phyloP scores from a whole-genome alignment of 2,113 vertebrate genomes.

The Sinocyclocheilus anophthalmus region DNA sequence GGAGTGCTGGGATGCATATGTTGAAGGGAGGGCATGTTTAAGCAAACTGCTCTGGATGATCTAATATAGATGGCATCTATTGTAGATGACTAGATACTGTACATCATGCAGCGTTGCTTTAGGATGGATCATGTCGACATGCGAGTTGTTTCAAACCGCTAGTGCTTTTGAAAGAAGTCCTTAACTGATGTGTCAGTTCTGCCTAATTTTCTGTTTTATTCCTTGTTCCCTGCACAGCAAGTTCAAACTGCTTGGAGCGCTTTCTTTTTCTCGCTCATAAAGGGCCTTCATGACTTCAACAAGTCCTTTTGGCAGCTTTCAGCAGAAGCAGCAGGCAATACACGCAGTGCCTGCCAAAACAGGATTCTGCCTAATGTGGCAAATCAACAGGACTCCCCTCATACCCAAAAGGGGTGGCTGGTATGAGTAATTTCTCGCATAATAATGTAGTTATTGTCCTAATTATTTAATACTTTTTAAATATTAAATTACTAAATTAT shows the following conservation, averaged over 20 bases:
- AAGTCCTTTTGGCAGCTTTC: slow-evolving; percentile 31
- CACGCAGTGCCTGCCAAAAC: slow-evolving; percentile 13
- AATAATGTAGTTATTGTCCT: background rate
- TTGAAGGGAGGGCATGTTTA: background rate
- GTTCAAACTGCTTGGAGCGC: slow-evolving; percentile 15
- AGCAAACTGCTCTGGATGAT: background rate
- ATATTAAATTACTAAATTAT: too few species aligned
- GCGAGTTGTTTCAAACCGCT: background rate
- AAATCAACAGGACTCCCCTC: slow-evolving; percentile 25
- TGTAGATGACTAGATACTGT: slow-evolving; percentile 1
- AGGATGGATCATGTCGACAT: background rate
- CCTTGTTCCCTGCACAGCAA: background rate
- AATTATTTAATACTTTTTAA: too few species aligned
- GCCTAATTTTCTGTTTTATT: background rate
- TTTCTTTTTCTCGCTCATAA: slow-evolving; percentile 26
- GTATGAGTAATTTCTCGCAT: background rate
- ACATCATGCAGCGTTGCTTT: background rate
- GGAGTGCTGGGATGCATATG: slow-evolving; percentile 2
- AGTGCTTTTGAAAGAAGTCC: background rate
- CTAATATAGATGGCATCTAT: background rate
- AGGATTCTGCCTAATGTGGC: slow-evolving; percentile 27
- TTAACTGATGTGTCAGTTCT: background rate
- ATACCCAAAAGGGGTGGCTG: background rate
- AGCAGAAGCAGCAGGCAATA: slow-evolving; percentile 40
- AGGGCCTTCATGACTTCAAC: slow-evolving; percentile 6